Percentiles rank a stretch among this genome's conserved stretches.
Evolutionary conservation across 2,797 vertebrate genomes (phyloP).

Genomic region (Sarcophilus harrisii): DNA sequence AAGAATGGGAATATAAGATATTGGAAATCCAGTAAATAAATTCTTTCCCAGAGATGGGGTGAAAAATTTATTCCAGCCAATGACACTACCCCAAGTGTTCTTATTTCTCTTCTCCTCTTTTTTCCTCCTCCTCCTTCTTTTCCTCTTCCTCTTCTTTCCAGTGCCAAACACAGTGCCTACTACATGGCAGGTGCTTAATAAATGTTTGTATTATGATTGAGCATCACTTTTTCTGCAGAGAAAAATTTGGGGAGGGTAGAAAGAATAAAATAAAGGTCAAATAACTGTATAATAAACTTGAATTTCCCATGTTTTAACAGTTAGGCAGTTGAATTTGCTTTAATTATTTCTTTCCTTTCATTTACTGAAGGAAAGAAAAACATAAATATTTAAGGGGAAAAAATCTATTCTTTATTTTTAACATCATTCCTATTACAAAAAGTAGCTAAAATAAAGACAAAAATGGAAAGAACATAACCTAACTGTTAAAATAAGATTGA

Average conservation of each 20-base stretch:
- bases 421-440: neutral
- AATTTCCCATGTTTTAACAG: neutral
- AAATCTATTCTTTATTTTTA: neutral
- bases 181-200: neutral
- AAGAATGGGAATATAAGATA: neutral
- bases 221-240: neutral
- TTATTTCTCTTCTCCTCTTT: neutral
- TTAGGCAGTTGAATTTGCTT: neutral
- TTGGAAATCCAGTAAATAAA: neutral
- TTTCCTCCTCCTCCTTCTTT: no score
- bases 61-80: neutral
- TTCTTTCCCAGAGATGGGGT: neutral
- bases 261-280: neutral
- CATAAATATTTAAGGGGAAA: neutral
- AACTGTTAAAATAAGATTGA: neutral
- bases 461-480: neutral
- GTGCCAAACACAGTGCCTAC: neutral
- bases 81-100: neutral
- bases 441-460: neutral
- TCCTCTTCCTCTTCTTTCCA: neutral
- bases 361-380: neutral
- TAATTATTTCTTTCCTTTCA: conserved; percentile 4
- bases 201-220: neutral
- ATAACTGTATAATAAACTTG: neutral
- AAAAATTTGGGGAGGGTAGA: neutral